phyloP scores from a whole-genome alignment of 2,888 invertebrate genomes.

The Cephalotes varians region DNA sequence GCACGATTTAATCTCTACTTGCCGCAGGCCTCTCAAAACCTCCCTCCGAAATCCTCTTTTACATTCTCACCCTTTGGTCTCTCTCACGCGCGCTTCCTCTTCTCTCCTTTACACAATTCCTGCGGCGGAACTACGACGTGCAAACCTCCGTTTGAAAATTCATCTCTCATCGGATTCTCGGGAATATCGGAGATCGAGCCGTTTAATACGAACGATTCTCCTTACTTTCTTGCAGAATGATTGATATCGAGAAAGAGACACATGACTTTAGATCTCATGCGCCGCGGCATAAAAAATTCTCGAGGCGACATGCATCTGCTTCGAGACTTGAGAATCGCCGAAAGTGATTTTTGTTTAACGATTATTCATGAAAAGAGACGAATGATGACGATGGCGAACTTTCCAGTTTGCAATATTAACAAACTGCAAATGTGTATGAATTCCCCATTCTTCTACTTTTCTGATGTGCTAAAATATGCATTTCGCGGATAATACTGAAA shows the following conservation, averaged over 20 bases:
- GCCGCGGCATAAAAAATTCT: not conserved
- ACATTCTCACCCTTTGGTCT: slow-evolving; percentile 17
- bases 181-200: slow-evolving; percentile 18
- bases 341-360: slow-evolving; percentile 16
- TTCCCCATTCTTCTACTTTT: not conserved
- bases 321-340: slow-evolving; percentile 19
- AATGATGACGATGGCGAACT: not conserved
- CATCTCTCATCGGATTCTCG: slow-evolving; percentile 57
- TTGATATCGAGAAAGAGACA: slow-evolving; percentile 42
- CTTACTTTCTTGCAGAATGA: slow-evolving; percentile 32
- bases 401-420: slow-evolving; percentile 21
- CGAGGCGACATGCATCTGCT: not conserved
- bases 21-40: slow-evolving; percentile 78
- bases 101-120: slow-evolving; percentile 40
- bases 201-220: slow-evolving; percentile 61
- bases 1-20: slow-evolving; percentile 82
- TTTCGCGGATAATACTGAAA: not conserved
- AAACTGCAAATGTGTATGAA: not conserved
- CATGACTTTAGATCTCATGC: not conserved
- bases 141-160: slow-evolving; percentile 61
- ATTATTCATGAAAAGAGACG: slow-evolving; percentile 20
- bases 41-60: slow-evolving; percentile 54
- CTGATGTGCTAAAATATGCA: not conserved
- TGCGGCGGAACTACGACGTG: slow-evolving; percentile 37
- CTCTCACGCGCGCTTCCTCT: not conserved